These are phyloP conservation scores for Sapayoa aenigma DNA, from an alignment of 2,113 vertebrate genomes.

Conservation along the genomic window DNA sequence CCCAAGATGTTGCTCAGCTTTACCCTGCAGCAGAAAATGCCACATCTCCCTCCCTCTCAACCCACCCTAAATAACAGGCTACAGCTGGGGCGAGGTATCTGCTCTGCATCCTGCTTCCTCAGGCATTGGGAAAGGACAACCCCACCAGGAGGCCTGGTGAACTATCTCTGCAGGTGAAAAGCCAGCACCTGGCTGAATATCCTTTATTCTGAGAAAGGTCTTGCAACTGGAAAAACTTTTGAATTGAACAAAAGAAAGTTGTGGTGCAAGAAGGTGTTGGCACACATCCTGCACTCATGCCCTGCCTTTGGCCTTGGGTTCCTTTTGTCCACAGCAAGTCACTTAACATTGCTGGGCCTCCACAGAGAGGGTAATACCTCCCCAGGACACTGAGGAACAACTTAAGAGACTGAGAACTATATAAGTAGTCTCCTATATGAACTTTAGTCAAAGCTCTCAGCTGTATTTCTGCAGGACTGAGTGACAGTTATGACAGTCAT, in stretches of 20 bases:
- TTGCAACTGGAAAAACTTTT: neutral
- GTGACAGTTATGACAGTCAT: neutral
- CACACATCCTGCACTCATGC: too few species aligned
- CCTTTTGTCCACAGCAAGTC: neutral
- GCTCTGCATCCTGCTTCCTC: neutral
- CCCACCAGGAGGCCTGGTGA: neutral
- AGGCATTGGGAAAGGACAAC: fast-evolving
- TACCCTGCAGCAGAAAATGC: neutral
- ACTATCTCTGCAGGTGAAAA: neutral
- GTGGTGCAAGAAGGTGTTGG: fast-evolving
- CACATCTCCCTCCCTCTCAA: neutral
- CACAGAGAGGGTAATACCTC: neutral
- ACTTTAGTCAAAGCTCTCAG: neutral
- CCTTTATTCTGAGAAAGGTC: neutral
- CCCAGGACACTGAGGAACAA: too few species aligned
- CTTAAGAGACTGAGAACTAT: neutral
- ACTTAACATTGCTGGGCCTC: fast-evolving
- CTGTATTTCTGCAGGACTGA: neutral
- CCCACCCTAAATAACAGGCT: neutral
- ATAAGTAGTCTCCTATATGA: fast-evolving
- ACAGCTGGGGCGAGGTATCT: neutral
- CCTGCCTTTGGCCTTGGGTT: neutral
- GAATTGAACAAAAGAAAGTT: neutral
- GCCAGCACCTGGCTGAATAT: fast-evolving
- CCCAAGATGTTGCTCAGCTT: neutral